A percentile compares a stretch with the other conserved stretches of the same genome.
Conservation (phyloP, 2,797 vertebrate genomes). For the Eulemur mongoz region DNA sequence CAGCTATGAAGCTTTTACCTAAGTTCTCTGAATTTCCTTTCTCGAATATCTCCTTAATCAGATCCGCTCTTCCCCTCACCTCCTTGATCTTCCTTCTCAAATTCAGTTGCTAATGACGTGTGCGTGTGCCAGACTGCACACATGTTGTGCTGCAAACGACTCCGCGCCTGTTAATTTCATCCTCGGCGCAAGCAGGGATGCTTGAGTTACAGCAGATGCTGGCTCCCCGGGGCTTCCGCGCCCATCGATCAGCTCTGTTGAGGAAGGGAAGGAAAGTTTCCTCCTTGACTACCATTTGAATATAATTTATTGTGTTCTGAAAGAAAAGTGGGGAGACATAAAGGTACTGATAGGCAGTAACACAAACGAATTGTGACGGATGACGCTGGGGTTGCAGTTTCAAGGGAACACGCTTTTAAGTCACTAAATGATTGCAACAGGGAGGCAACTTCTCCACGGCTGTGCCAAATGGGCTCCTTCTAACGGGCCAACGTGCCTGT, state of each 20-base stretch:
- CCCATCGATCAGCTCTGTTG: slow-evolving; percentile 64
- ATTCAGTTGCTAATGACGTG: slow-evolving; percentile 70
- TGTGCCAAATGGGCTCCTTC: background rate
- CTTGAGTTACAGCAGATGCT: slow-evolving; percentile 72
- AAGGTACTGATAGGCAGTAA: slow-evolving; percentile 13
- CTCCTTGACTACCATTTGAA: slow-evolving; percentile 63
- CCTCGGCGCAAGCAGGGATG: slow-evolving; percentile 24
- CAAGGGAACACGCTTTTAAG: slow-evolving; percentile 15
- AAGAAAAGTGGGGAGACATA: slow-evolving; percentile 17
- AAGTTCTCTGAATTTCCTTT: slow-evolving; percentile 25
- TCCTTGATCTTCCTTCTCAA: slow-evolving; percentile 63
- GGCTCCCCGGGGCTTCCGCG: slow-evolving; percentile 52
- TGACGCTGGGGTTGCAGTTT: background rate
- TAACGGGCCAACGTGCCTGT: background rate
- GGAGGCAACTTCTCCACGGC: background rate
- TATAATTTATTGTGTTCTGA: slow-evolving; percentile 59
- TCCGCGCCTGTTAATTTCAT: slow-evolving; percentile 64
- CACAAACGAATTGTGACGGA: slow-evolving; percentile 46
- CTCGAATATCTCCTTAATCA: slow-evolving; percentile 58
- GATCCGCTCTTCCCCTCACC: slow-evolving; percentile 55
- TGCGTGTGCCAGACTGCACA: slow-evolving; percentile 76
- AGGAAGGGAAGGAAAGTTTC: slow-evolving; percentile 56
- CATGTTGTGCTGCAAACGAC: slow-evolving; percentile 69
- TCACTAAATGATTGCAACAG: background rate
- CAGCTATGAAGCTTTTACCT: background rate